Base-by-base conservation (phyloP, 2,113 vertebrate genomes). In the Forbesichthys agassizii region DNA sequence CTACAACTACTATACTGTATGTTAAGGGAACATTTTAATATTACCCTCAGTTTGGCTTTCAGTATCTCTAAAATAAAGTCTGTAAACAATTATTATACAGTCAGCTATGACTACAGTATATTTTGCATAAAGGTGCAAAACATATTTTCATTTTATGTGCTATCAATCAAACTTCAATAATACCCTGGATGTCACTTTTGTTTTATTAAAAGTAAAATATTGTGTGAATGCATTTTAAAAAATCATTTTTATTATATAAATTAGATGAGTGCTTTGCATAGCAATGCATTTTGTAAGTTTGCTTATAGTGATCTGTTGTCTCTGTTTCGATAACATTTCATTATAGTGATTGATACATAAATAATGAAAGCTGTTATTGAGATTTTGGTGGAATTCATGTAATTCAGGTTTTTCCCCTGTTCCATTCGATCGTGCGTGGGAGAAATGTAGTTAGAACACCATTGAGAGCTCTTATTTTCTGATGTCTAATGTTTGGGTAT, bases 271-370 rank as follows among this genome's bases (percentile, higher is more conserved):
- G 33, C 33, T 42, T 36, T 36, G 8, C 60, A 47, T 51, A 54
- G 73, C 71, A 42, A 54, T 48, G 64, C 74, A 60, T 66, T 81
- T 67, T 79, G 64, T 77, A 53, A 51, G 70, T 66, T 68, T 48
- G 36, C 33, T 8, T 13, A 10, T 6, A 10, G 18, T 9, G 33
- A 64, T 64, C 77, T 61, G 67, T 73, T 64, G 71, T 66, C 77
- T 70, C 80, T 80, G 64, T 57, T 78, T 71, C 7, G 8, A 9
- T 14, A 61, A 71, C 59, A 73, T 85, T 82, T 84, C 75, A 87
- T 86, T 87, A 82, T 74, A 84, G 72, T 74, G 84, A 85, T 65
- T 77, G 80, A 82, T 84, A 80, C 79, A 86, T 87, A 84, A 88
- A 87, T 88, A 86, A 90, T 86, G 77, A 47, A 83, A 85, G 76